A percentile compares a stretch with the other conserved stretches of the same genome.
phyloP scores from a whole-genome alignment of 2,797 vertebrate species.

The Lithobates sylvaticus region DNA sequence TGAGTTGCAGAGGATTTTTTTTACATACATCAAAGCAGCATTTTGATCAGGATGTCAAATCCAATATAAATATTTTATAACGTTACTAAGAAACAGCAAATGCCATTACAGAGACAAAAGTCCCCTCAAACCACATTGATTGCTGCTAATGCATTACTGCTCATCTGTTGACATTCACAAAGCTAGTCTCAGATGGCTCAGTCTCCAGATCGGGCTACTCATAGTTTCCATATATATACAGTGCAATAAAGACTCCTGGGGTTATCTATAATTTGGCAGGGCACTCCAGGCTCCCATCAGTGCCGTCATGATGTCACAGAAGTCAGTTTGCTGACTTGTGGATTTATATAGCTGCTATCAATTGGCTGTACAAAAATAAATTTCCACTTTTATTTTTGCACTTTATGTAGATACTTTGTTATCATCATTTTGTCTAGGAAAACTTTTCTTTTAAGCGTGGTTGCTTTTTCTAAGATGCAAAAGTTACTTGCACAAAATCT shows the following conservation, averaged over 20 bases:
- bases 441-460: too few species aligned
- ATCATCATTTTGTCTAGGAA: too few species aligned
- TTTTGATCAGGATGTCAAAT: constrained; percentile 43
- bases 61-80: constrained; percentile 54
- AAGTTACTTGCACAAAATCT: too few species aligned
- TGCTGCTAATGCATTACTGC: constrained; percentile 41
- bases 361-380: too few species aligned
- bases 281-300: too few species aligned
- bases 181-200: constrained; percentile 6
- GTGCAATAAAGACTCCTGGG: neutral
- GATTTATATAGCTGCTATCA: neutral
- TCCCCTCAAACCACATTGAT: constrained; percentile 40
- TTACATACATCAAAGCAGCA: constrained; percentile 25
- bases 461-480: too few species aligned
- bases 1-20: constrained; percentile 1
- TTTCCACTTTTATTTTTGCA: too few species aligned
- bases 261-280: neutral
- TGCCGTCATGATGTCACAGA: neutral
- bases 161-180: constrained; percentile 30
- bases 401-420: too few species aligned
- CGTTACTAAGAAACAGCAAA: constrained; percentile 40
- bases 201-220: neutral
- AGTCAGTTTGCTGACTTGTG: neutral
- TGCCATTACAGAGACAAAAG: constrained; percentile 44
- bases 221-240: neutral